Evolutionary conservation across 1,140 invertebrate species (phyloP).

Genomic region (Drosophila kepulauana): DNA sequence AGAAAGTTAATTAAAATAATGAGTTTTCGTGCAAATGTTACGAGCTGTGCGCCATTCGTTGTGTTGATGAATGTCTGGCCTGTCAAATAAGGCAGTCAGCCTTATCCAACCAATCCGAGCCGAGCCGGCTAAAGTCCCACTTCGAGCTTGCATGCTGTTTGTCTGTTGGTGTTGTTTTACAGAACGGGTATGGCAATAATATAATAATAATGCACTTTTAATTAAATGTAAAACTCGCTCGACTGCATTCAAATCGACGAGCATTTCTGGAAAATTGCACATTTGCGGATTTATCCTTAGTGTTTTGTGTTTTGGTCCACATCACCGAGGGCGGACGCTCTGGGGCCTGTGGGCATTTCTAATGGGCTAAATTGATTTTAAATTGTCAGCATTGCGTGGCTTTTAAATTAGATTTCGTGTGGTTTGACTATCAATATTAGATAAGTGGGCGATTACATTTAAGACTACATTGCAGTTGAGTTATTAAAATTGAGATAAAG

Average conservation of each 20-base stretch:
- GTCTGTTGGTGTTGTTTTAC: neutral
- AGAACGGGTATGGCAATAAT: constrained; percentile 44
- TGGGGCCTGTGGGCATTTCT: constrained; percentile 58
- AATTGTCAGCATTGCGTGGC: constrained; percentile 70
- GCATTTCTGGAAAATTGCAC: constrained; percentile 65
- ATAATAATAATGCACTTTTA: constrained; percentile 79
- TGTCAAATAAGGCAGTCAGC: constrained; percentile 57
- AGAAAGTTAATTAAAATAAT: constrained; percentile 85
- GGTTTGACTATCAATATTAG: constrained; percentile 61
- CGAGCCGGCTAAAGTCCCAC: neutral
- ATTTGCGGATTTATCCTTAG: constrained; percentile 53
- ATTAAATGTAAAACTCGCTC: constrained; percentile 66
- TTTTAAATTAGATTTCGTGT: constrained; percentile 69
- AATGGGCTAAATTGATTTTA: constrained; percentile 78
- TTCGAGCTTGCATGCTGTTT: constrained; percentile 5
- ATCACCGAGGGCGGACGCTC: neutral
- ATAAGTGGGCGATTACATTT: constrained; percentile 39
- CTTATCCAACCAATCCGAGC: neutral
- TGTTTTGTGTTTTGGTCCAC: constrained; percentile 23
- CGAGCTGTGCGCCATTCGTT: constrained; percentile 44
- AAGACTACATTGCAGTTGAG: constrained; percentile 13
- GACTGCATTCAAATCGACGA: constrained; percentile 56
- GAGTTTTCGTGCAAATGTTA: constrained; percentile 74
- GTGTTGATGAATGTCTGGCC: constrained; percentile 70
- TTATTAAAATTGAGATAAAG: too few relatives aligned